Conservation (phyloP, 2,888 invertebrate species). For the Sphaeridia pumilis region DNA sequence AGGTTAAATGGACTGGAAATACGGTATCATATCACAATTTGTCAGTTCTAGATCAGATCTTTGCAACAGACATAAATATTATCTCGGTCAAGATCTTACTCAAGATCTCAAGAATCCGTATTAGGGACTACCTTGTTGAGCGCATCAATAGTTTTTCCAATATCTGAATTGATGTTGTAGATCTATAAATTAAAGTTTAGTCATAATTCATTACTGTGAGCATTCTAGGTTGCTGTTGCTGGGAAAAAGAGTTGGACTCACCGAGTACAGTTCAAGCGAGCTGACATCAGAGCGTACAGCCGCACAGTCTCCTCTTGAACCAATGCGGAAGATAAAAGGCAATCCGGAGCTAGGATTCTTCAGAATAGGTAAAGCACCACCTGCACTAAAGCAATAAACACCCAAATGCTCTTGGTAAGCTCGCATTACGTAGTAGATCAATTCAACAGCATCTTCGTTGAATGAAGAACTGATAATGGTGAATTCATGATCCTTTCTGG, state of each 20-base stretch:
- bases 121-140: too few species aligned
- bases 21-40: too few species aligned
- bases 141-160: conserved; percentile 23
- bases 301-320: conserved; percentile 40
- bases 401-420: conserved; percentile 32
- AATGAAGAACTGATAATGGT: conserved; percentile 39
- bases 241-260: conserved; percentile 26
- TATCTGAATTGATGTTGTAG: conserved; percentile 32
- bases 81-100: too few species aligned
- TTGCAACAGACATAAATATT: too few species aligned
- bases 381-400: conserved; percentile 39
- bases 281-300: conserved; percentile 40
- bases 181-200: conserved; percentile 25
- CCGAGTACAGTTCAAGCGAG: conserved; percentile 41
- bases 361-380: conserved; percentile 38
- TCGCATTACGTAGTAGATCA: conserved; percentile 38
- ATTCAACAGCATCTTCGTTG: conserved; percentile 37
- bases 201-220: too few species aligned
- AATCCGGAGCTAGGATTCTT: conserved; percentile 28
- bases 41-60: too few species aligned
- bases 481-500: conserved; percentile 41
- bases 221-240: too few species aligned
- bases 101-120: too few species aligned
- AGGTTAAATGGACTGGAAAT: too few species aligned
- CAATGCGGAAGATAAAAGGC: conserved; percentile 40